A percentile compares a stretch with the other conserved stretches of the same genome.
Conservation (phyloP, 2,797 vertebrate species). For the Coendou prehensilis region DNA sequence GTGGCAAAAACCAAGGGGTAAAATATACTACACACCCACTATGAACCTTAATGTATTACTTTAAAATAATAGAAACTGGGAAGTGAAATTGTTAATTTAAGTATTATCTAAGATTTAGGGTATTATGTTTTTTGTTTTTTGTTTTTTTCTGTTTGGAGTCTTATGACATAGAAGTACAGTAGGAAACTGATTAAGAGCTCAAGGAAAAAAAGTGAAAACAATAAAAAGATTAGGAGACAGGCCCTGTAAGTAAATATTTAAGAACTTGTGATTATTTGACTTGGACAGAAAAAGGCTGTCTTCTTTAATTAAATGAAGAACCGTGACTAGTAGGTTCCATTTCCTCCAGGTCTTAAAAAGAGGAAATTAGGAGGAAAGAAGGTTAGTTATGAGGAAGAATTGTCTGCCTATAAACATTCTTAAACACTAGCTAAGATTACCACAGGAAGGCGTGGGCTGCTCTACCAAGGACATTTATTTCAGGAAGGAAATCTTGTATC, state of each 20-base stretch:
- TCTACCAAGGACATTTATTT: conserved; percentile 22
- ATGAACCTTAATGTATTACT: neutral
- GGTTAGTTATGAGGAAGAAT: neutral
- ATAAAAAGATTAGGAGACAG: neutral
- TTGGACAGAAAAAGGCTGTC: conserved; percentile 12
- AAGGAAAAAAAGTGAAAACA: neutral
- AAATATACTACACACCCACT: neutral
- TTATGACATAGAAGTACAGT: neutral
- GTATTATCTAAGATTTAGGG: neutral
- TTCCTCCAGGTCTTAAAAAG: conserved; percentile 36
- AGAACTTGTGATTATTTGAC: conserved; percentile 34
- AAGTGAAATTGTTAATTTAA: neutral
- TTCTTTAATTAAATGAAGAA: conserved; percentile 48
- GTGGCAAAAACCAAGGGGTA: neutral
- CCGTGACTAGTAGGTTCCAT: neutral
- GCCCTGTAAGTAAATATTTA: conserved; percentile 34
- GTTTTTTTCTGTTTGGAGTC: neutral
- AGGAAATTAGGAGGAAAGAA: conserved; percentile 59
- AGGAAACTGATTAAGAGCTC: conserved; percentile 12
- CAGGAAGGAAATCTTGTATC: conserved; percentile 73
- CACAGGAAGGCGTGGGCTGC: conserved; percentile 5
- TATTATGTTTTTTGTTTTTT: neutral
- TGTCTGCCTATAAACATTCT: neutral
- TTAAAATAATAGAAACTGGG: neutral
- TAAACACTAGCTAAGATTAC: neutral